A percentile compares a stretch with the other conserved stretches of the same genome.
Conservation (phyloP, 2,797 vertebrate genomes). For the Eulemur rubriventer region DNA sequence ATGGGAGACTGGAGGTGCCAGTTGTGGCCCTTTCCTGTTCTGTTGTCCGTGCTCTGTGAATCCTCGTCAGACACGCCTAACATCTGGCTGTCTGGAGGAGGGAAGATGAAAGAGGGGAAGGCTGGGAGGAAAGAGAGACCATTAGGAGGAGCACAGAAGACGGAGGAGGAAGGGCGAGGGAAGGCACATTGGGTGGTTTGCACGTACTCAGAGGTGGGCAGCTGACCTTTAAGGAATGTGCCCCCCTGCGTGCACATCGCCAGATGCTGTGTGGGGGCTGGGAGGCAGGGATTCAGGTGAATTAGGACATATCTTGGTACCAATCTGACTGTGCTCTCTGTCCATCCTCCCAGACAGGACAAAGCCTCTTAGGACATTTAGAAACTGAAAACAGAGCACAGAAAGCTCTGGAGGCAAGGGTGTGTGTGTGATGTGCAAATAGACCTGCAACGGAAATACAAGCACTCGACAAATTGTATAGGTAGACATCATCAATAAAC, state of each 20-base stretch:
- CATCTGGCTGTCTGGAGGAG: neutral
- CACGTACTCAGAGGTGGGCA: neutral
- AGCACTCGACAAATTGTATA: fast-evolving
- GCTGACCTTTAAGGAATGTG: too few relatives aligned
- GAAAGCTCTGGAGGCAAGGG: neutral
- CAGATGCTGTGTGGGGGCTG: too few relatives aligned
- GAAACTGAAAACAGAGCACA: neutral
- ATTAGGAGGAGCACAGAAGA: neutral
- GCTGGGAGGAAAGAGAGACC: neutral
- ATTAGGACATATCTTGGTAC: neutral
- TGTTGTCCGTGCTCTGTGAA: neutral
- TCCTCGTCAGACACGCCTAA: neutral
- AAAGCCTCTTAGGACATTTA: neutral
- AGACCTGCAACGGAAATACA: neutral
- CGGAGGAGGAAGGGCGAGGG: neutral
- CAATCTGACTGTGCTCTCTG: neutral
- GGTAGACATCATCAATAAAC: neutral
- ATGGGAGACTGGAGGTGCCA: neutral
- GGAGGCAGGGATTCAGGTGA: neutral
- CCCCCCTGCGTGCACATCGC: too few relatives aligned
- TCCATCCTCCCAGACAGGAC: neutral
- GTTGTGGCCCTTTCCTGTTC: neutral
- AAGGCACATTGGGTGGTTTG: neutral
- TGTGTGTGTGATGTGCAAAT: neutral
- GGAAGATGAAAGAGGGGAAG: neutral